These are phyloP conservation scores for Drosophila meridiana DNA, from an alignment of 2,888 invertebrate genomes.

Conservation along the genomic window DNA sequence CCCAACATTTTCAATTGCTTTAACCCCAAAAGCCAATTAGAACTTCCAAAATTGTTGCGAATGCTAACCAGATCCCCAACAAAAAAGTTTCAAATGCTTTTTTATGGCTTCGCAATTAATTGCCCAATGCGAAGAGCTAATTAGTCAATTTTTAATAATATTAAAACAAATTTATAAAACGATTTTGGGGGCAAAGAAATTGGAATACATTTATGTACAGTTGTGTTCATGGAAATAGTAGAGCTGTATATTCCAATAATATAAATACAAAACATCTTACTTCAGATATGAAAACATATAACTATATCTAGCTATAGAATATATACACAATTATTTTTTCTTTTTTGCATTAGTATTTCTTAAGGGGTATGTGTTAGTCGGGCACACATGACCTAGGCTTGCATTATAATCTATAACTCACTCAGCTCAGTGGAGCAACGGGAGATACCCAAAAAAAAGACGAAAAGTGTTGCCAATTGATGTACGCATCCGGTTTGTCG, in stretches of 20 bases:
- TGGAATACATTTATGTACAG: background rate
- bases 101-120: conserved; percentile 30
- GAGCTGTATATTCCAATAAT: background rate
- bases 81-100: conserved; percentile 38
- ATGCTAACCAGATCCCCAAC: background rate
- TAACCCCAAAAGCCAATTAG: conserved; percentile 10
- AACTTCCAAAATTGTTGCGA: background rate
- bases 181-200: background rate
- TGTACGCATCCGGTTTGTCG: conserved; percentile 46
- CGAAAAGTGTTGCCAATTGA: conserved; percentile 46
- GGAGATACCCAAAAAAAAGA: background rate
- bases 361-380: background rate
- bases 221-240: background rate
- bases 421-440: conserved; percentile 22
- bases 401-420: conserved; percentile 28
- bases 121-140: conserved; percentile 22
- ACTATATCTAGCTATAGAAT: too few relatives aligned
- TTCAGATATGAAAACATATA: too few relatives aligned
- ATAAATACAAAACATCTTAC: background rate
- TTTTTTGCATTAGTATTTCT: too few relatives aligned
- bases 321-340: too few relatives aligned
- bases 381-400: background rate
- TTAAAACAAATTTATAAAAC: background rate
- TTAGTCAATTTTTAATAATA: background rate
- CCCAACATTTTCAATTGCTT: conserved; percentile 47